Evolutionary conservation across 2,113 vertebrate genomes (phyloP).

Genomic region (Gymnobelideus leadbeateri): DNA sequence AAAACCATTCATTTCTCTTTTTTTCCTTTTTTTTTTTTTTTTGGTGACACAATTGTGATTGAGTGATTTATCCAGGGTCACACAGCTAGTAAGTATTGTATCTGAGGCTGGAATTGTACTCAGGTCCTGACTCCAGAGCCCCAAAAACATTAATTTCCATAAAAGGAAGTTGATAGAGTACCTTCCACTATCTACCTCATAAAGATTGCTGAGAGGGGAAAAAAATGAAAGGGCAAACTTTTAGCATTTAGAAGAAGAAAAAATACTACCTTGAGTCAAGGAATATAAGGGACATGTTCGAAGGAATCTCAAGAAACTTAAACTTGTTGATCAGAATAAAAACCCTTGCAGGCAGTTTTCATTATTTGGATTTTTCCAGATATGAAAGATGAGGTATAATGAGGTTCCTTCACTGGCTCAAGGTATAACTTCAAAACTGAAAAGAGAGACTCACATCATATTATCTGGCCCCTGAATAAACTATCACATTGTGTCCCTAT

Average conservation of each 20-base stretch:
- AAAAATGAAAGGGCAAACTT: slow-evolving; percentile 23
- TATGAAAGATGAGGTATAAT: slow-evolving; percentile 5
- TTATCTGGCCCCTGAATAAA: background rate
- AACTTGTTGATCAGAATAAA: background rate
- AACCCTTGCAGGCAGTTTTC: background rate
- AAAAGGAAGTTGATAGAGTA: background rate
- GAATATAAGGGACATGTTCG: background rate
- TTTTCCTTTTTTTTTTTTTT: no score
- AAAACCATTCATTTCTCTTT: background rate
- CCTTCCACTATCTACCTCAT: background rate
- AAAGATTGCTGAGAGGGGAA: background rate
- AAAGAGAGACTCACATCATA: background rate
- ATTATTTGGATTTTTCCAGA: background rate
- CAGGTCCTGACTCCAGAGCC: no score
- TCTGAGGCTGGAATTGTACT: no score
- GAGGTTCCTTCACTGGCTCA: background rate
- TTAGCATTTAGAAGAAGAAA: background rate
- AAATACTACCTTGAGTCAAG: slow-evolving; percentile 26
- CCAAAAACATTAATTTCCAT: background rate
- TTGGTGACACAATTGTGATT: no score
- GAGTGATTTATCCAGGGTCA: no score
- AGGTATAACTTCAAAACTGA: background rate
- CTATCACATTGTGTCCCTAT: background rate
- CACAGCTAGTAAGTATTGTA: no score
- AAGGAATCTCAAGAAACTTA: slow-evolving; percentile 46